These are phyloP conservation scores for Progne subis DNA, from an alignment of 2,113 vertebrate genomes.

Conservation along the genomic window DNA sequence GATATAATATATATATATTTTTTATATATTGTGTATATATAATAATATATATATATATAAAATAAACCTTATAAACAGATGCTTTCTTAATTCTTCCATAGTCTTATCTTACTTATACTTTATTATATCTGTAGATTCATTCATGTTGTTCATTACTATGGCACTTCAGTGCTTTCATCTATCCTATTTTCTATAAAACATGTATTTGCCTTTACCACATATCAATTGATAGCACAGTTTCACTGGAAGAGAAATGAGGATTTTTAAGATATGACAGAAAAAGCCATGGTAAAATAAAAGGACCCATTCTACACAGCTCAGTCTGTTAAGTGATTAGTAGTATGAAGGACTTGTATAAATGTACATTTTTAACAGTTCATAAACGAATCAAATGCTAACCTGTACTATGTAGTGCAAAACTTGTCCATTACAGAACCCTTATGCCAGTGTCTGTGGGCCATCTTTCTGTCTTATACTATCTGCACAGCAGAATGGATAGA, in stretches of 20 bases:
- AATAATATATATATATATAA: fast-evolving
- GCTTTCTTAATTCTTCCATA: background rate
- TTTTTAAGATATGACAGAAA: background rate
- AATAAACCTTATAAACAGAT: background rate
- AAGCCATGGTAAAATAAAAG: background rate
- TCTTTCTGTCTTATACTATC: background rate
- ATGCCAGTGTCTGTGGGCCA: background rate
- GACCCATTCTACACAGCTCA: background rate
- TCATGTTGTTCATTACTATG: background rate
- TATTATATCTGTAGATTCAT: background rate
- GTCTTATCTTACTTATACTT: background rate
- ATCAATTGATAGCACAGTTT: background rate
- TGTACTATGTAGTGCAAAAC: background rate
- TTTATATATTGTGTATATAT: too few species aligned
- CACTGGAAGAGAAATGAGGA: background rate
- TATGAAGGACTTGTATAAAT: background rate
- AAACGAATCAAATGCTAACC: background rate
- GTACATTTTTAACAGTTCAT: background rate
- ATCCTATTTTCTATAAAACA: background rate
- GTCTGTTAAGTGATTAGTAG: background rate
- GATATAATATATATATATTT: too few species aligned
- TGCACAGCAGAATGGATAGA: background rate
- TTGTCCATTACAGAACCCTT: background rate
- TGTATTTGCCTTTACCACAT: background rate
- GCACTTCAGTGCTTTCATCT: background rate